Evolutionary conservation across 2,888 invertebrate genomes (phyloP), one percentile per base, ranked within the genome.

Genomic region (Seira ritae): DNA sequence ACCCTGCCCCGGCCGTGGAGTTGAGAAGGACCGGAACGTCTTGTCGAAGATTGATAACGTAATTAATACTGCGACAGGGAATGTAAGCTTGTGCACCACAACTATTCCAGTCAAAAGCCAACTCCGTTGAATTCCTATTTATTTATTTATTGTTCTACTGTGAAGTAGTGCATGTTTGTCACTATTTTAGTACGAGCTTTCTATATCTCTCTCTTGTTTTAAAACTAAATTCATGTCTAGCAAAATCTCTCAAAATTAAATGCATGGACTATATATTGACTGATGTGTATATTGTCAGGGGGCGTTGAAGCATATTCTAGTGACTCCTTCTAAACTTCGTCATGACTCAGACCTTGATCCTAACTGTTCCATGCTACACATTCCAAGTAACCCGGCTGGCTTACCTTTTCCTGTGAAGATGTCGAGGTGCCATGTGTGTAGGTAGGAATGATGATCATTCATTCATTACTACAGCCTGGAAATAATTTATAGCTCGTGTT

Each of bases 341-440:
- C 86, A 86, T 60, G 86, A 88, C n/a, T 83, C 88, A 20, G 88
- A 88, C 20, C 73, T 79, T 69, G 85, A 85, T 60, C 87, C 89
- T 20, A 90, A 91, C 24, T 94, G 94, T 89, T 90, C 91, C 31
- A 89, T 93, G 24, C 95, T 95, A 86, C 98, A 98, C 91, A 94
- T 98, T 88, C 98, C 98, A 0, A 78, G 69, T 55, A 98, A 97
- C 90, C 94, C 92, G 71, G 92, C 92, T 42, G 93, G 93, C 68
- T 92, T 95, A 60, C 95, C 96, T 1, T 94, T 96, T 89, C 93
- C 94, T 88, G 94, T 95, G 55, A 94, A 93, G 88, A 93, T 95
- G 89, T 92, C 93, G 55, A 94, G 94, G 89, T 97, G 97, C 91
- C 92, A 92, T 8, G 91, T 95, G 22, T 96, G 96, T 91, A 93